phyloP scores from a whole-genome alignment of 2,797 vertebrate genomes.

The Prunella strophiata region DNA sequence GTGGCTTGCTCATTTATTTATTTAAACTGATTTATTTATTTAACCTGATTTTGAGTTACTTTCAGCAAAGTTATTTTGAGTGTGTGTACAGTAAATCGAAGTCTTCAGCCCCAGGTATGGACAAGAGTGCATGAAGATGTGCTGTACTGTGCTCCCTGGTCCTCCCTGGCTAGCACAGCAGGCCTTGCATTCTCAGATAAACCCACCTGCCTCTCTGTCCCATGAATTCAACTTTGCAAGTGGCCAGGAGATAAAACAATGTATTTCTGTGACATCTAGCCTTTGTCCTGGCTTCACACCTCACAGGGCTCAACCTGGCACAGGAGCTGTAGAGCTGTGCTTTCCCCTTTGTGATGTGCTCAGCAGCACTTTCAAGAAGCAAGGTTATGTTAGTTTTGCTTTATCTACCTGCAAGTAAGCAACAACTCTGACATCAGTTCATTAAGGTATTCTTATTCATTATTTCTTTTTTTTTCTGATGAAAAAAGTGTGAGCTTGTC shows the following conservation, averaged over 20 bases:
- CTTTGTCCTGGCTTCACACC: background rate
- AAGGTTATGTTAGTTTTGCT: background rate
- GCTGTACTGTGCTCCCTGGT: background rate
- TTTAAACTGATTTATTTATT: background rate
- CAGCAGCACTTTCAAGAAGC: background rate
- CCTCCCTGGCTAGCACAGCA: background rate
- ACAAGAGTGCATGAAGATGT: background rate
- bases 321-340: background rate
- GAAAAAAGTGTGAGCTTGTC: background rate
- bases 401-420: background rate
- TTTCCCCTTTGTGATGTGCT: background rate
- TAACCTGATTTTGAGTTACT: background rate
- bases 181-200: background rate
- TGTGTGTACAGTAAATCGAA: rapidly evolving
- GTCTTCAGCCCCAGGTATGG: background rate
- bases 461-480: background rate
- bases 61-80: background rate
- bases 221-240: background rate
- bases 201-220: background rate
- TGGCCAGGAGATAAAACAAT: background rate
- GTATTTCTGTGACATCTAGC: background rate
- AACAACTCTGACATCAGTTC: background rate
- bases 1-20: background rate
- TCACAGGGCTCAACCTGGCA: background rate
- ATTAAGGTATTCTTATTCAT: background rate